A percentile compares a stretch with the other conserved stretches of the same genome.
These are phyloP conservation scores for Strigamia crassipes DNA, from an alignment of 2,888 invertebrate genomes.

Conservation along the genomic window DNA sequence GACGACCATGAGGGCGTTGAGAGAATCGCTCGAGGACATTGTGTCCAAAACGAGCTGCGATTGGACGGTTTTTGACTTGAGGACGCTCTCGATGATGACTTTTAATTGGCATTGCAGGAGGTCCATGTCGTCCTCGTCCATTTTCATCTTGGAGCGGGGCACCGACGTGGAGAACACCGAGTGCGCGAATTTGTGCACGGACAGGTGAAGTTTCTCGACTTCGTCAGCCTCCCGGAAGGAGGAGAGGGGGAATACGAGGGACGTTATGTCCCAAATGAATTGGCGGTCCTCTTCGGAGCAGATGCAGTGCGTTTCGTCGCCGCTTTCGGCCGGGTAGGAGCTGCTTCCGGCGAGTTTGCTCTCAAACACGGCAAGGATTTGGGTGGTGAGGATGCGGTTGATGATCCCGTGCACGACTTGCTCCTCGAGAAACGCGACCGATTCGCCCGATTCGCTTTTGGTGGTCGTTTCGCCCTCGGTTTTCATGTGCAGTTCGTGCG, in stretches of 20 bases:
- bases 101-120: neutral
- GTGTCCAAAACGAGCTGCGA: constrained; percentile 3
- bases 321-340: neutral
- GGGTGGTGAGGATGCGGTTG: neutral
- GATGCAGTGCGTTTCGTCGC: constrained; percentile 4
- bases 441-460: neutral
- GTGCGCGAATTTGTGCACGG: neutral
- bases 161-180: neutral
- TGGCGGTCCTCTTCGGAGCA: neutral
- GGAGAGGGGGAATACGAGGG: neutral
- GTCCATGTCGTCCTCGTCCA: neutral
- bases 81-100: neutral
- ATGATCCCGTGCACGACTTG: neutral
- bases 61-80: neutral
- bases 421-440: neutral
- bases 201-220: neutral
- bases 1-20: neutral
- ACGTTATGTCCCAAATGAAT: neutral
- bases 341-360: neutral
- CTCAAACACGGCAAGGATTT: neutral
- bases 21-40: neutral
- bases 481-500: neutral
- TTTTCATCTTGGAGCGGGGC: neutral
- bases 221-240: neutral
- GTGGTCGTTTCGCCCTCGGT: neutral